Percentiles rank a stretch among this genome's conserved stretches.
Evolutionary conservation across 2,113 vertebrate genomes (phyloP).

Genomic region (Scomber colias): DNA sequence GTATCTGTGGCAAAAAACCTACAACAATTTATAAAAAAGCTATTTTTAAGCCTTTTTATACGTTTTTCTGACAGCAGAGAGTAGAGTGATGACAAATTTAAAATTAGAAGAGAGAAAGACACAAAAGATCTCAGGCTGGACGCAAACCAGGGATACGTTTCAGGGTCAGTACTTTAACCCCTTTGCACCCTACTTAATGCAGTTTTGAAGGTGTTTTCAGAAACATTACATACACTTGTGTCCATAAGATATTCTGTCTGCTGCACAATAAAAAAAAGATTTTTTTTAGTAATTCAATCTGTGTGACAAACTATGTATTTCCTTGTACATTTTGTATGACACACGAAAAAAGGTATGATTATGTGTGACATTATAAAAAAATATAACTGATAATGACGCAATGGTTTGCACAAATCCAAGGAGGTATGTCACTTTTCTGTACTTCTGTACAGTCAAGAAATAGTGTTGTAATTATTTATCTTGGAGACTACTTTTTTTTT

Average conservation of each 20-base stretch:
- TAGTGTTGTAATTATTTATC: no score
- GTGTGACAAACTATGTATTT: not conserved
- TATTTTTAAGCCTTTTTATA: not conserved
- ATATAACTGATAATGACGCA: not conserved
- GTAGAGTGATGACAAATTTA: not conserved
- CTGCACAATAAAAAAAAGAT: not conserved
- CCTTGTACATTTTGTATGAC: not conserved
- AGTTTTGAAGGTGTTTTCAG: not conserved
- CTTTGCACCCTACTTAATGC: not conserved
- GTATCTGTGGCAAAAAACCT: not conserved
- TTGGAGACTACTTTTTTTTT: not conserved
- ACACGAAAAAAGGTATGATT: not conserved
- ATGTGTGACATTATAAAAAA: not conserved
- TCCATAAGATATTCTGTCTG: not conserved
- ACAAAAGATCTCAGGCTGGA: no score
- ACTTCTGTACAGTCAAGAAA: not conserved
- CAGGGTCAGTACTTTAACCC: no score
- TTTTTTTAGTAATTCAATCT: not conserved
- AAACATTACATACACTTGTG: not conserved
- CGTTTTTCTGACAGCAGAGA: not conserved
- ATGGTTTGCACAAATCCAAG: not conserved
- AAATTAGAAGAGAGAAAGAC: not conserved
- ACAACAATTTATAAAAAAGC: constrained; percentile 4
- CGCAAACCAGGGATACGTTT: no score
- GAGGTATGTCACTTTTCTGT: not conserved